These are phyloP conservation scores for Cheirogaleus medius DNA, from an alignment of 2,113 vertebrate genomes.

Conservation along the genomic window DNA sequence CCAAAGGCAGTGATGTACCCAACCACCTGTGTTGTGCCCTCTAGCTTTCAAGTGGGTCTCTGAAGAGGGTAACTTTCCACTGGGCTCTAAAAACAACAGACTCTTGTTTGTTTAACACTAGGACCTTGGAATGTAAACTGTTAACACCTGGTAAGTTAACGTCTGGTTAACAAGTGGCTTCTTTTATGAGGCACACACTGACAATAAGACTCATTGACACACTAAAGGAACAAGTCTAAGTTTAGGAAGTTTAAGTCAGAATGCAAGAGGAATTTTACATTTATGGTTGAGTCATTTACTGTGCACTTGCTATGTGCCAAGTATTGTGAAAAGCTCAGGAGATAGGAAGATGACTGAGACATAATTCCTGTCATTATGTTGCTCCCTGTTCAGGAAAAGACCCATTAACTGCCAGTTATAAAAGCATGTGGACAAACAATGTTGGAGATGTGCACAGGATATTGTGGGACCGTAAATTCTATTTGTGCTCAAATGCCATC, in stretches of 20 bases:
- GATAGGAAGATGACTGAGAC: too few species aligned
- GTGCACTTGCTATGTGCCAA: background rate
- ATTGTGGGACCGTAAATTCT: background rate
- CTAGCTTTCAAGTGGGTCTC: background rate
- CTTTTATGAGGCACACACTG: background rate
- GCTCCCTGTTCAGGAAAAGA: background rate
- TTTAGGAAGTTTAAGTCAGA: background rate
- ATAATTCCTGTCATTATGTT: fast-evolving
- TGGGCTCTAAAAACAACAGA: background rate
- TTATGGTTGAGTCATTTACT: background rate
- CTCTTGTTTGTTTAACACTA: background rate
- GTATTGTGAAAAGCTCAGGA: background rate
- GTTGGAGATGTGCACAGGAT: background rate
- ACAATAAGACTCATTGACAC: background rate
- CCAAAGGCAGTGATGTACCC: background rate
- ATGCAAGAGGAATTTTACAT: background rate
- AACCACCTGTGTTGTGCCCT: background rate
- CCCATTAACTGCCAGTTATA: background rate
- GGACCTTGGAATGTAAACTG: background rate
- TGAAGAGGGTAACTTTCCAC: background rate
- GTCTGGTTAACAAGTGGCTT: background rate
- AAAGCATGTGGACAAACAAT: background rate
- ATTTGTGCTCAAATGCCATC: background rate
- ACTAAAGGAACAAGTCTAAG: too few species aligned
- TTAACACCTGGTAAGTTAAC: background rate